These are phyloP conservation scores for Xiphias gladius DNA, from an alignment of 2,113 vertebrate genomes.

Conservation along the genomic window DNA sequence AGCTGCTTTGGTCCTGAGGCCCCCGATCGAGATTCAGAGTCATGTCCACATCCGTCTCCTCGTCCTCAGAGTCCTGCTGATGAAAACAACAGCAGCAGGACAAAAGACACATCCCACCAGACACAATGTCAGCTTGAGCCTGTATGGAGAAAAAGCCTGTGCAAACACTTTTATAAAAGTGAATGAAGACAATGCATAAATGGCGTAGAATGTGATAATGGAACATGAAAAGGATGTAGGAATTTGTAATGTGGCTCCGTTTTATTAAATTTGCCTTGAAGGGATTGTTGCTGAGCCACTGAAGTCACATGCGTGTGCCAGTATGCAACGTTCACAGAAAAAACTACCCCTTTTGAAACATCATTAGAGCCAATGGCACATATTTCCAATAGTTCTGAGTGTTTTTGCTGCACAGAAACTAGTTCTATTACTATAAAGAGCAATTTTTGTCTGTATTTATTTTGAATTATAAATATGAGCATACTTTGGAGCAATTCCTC, in stretches of 20 bases:
- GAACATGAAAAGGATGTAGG: conserved; percentile 13
- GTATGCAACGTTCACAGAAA: not conserved
- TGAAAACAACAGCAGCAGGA: conserved; percentile 56
- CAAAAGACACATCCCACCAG: conserved; percentile 43
- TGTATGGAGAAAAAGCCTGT: not conserved
- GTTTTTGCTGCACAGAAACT: no score
- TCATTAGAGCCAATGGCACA: not conserved
- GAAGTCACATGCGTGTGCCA: not conserved
- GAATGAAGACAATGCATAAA: conserved; percentile 41
- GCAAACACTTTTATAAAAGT: not conserved
- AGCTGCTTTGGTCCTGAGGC: conserved; percentile 79
- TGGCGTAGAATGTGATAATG: conserved; percentile 46
- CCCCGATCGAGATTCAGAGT: conserved; percentile 75
- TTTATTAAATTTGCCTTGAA: not conserved
- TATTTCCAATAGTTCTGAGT: not conserved
- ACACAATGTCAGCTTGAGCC: conserved; percentile 34
- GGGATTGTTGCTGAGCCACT: conserved; percentile 6
- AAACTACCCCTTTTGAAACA: not conserved
- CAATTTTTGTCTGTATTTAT: not conserved
- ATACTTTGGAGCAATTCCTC: not conserved
- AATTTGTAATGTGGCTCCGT: not conserved
- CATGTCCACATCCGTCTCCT: conserved; percentile 83
- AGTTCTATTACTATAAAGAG: no score
- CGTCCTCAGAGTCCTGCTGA: conserved; percentile 94
- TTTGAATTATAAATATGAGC: not conserved